Evolutionary conservation across 2,113 vertebrate species (phyloP).

Genomic region (Gasterosteus nipponicus): DNA sequence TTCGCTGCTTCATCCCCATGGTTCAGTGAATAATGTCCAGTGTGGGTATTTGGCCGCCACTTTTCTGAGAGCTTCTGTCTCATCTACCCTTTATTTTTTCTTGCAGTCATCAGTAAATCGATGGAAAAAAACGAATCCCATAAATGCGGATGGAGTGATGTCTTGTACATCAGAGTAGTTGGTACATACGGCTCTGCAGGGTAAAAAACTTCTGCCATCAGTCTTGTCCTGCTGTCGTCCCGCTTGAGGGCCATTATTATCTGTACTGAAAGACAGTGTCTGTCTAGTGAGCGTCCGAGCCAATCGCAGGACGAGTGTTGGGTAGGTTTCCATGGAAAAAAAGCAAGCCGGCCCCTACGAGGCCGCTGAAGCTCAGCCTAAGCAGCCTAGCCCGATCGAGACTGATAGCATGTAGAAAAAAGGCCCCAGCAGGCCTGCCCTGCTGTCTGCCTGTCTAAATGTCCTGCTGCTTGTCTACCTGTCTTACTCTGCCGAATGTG

Average conservation of each 20-base stretch:
- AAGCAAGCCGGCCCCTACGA: slow-evolving; percentile 34
- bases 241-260: slow-evolving; percentile 65
- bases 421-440: slow-evolving; percentile 56
- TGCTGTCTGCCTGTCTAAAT: slow-evolving; percentile 52
- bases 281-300: slow-evolving; percentile 65
- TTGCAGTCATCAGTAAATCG: slow-evolving; percentile 12
- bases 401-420: slow-evolving; percentile 67
- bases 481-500: slow-evolving; percentile 52
- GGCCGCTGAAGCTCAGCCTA: slow-evolving; percentile 55
- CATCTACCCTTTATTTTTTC: slow-evolving; percentile 13
- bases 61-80: slow-evolving; percentile 40
- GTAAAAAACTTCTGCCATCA: slow-evolving; percentile 59
- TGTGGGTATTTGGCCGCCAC: slow-evolving; percentile 57
- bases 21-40: slow-evolving; percentile 43
- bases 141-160: slow-evolving; percentile 17
- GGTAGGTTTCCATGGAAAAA: slow-evolving; percentile 78
- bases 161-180: background rate
- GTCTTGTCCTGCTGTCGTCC: slow-evolving; percentile 55
- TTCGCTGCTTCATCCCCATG: slow-evolving; percentile 10
- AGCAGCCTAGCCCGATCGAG: slow-evolving; percentile 56
- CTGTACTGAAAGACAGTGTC: slow-evolving; percentile 72
- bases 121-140: slow-evolving; percentile 28
- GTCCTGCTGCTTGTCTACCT: slow-evolving; percentile 50
- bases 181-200: slow-evolving; percentile 39
- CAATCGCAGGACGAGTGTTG: slow-evolving; percentile 65